phyloP scores from a whole-genome alignment of 2,888 invertebrate species.

The Platycheirus rosarum region DNA sequence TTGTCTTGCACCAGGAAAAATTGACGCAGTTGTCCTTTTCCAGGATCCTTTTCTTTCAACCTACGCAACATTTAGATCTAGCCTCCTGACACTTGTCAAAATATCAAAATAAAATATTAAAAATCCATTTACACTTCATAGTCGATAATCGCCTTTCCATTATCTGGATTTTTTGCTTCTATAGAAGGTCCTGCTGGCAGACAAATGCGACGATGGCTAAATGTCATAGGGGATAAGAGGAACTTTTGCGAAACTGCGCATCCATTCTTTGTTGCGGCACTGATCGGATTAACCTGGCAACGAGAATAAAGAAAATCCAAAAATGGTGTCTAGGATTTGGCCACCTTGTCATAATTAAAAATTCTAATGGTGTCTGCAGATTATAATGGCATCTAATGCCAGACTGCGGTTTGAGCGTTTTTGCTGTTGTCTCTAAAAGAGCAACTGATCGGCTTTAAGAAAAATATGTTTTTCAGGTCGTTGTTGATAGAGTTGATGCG shows the following conservation, averaged over 20 bases:
- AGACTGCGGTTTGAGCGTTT: conserved; percentile 30
- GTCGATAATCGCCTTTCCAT: conserved; percentile 61
- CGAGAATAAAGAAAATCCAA: conserved; percentile 1
- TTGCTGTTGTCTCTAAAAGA: conserved; percentile 13
- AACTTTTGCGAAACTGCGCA: conserved; percentile 52
- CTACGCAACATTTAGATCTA: neutral
- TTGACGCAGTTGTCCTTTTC: conserved; percentile 8
- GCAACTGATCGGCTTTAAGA: conserved; percentile 50
- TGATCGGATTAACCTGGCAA: conserved; percentile 51
- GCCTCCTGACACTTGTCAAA: conserved; percentile 64
- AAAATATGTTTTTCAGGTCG: conserved; percentile 14
- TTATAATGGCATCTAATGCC: conserved; percentile 44
- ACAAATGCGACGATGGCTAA: neutral
- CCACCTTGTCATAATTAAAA: conserved; percentile 52
- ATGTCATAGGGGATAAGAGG: conserved; percentile 61
- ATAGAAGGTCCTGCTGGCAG: conserved; percentile 34
- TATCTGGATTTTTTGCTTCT: conserved; percentile 18
- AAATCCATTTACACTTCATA: conserved; percentile 64
- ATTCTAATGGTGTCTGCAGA: conserved; percentile 50
- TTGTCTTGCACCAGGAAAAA: conserved; percentile 6
- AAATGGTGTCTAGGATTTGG: conserved; percentile 43
- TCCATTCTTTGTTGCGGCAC: conserved; percentile 44
- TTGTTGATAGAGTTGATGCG: conserved; percentile 43
- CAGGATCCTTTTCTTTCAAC: conserved; percentile 35
- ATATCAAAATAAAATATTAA: conserved; percentile 64